These are phyloP conservation scores for Apus apus DNA, from an alignment of 2,113 vertebrate species.

Conservation along the genomic window DNA sequence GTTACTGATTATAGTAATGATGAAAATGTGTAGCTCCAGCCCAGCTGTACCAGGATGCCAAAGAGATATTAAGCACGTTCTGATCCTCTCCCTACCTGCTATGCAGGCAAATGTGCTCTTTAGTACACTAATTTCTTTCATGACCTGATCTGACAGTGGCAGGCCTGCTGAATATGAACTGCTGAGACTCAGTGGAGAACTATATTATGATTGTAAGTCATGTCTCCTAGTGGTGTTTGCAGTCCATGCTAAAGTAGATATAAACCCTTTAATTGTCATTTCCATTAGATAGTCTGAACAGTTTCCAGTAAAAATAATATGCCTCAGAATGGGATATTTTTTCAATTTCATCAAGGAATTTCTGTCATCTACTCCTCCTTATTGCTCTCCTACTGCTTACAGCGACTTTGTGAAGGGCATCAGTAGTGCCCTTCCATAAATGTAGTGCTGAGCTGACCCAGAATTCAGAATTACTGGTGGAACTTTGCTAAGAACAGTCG, in stretches of 20 bases:
- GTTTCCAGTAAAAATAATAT: neutral
- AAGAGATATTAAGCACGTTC: neutral
- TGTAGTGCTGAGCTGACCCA: neutral
- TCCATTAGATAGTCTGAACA: neutral
- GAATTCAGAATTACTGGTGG: neutral
- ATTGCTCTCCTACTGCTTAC: neutral
- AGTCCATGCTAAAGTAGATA: neutral
- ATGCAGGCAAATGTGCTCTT: neutral
- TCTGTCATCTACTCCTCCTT: neutral
- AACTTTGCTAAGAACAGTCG: rapidly evolving
- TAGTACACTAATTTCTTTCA: neutral
- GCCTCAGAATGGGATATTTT: neutral
- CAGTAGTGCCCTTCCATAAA: neutral
- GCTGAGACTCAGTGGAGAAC: neutral
- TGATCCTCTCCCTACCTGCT: neutral
- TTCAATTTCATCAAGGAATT: neutral
- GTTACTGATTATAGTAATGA: too few species aligned
- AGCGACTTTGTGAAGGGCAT: neutral
- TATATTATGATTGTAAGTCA: neutral
- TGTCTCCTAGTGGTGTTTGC: neutral
- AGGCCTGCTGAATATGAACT: neutral
- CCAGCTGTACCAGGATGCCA: neutral
- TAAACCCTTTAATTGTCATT: neutral
- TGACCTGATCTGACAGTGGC: neutral
- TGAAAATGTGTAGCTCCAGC: neutral